phyloP scores from a whole-genome alignment of 1,140 invertebrate genomes.

The Hypsibius dujardini region DNA sequence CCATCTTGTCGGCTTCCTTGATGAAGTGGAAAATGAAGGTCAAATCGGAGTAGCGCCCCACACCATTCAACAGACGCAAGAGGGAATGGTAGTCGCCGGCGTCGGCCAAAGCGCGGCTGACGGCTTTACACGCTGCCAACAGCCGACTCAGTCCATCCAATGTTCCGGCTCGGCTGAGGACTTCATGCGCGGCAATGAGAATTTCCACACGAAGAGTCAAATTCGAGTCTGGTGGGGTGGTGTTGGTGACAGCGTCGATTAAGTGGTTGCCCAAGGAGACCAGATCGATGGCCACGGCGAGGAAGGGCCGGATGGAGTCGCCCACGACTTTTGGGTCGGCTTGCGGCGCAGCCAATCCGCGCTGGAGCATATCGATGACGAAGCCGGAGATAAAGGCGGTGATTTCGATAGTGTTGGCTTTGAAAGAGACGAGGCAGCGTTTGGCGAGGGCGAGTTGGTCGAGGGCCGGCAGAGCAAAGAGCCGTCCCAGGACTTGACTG shows the following conservation, averaged over 20 bases:
- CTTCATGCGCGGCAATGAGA: background rate
- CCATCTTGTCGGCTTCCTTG: background rate
- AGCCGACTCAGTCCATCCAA: background rate
- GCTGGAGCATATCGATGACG: too few species aligned
- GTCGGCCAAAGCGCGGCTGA: background rate
- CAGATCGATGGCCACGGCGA: background rate
- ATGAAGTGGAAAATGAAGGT: background rate
- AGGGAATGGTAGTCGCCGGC: background rate
- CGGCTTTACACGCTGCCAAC: background rate
- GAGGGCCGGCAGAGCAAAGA: too few species aligned
- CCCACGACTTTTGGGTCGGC: too few species aligned
- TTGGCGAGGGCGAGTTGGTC: too few species aligned
- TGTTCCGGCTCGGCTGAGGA: conserved; percentile 2
- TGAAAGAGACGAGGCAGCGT: too few species aligned
- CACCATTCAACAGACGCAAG: background rate
- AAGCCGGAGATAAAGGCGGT: too few species aligned
- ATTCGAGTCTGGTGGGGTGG: too few species aligned
- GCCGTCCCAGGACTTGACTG: too few species aligned
- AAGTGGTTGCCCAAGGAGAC: background rate
- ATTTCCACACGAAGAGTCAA: conserved; percentile 1
- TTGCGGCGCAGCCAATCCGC: too few species aligned
- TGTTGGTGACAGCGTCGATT: background rate
- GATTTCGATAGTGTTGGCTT: too few species aligned
- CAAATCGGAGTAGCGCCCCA: background rate
- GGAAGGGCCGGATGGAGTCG: background rate